phyloP scores from a whole-genome alignment of 2,797 vertebrate genomes.

The Pseudomugil tenellus region DNA sequence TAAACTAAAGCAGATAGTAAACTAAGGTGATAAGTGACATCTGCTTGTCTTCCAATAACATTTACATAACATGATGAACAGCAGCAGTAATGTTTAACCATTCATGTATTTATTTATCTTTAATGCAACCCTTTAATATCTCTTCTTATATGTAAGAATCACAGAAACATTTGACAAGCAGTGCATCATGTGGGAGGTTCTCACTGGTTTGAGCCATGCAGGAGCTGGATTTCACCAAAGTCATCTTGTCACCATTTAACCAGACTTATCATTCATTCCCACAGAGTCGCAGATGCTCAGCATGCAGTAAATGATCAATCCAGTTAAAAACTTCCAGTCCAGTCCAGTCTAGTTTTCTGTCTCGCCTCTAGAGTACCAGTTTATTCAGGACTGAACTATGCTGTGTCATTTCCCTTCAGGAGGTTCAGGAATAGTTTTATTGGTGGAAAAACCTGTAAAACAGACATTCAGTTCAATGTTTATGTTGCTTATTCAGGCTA shows the following conservation, averaged over 20 bases:
- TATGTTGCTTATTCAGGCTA: not conserved
- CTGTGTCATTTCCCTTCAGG: not conserved
- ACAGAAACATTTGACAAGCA: not conserved
- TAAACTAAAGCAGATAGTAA: not conserved
- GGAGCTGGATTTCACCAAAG: not conserved
- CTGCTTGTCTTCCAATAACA: not conserved
- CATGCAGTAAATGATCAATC: constrained; percentile 41
- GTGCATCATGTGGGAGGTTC: not conserved
- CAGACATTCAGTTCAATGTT: not conserved
- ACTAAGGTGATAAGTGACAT: not conserved
- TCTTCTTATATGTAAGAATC: not conserved
- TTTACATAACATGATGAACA: not conserved
- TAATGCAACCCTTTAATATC: no score
- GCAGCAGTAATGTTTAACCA: not conserved
- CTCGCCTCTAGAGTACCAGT: constrained; percentile 4
- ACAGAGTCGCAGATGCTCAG: not conserved
- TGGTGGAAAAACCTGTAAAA: not conserved
- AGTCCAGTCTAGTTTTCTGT: constrained; percentile 13
- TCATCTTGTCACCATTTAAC: constrained; percentile 24
- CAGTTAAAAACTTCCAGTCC: constrained; percentile 13
- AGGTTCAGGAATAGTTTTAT: not conserved
- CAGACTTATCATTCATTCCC: constrained; percentile 5
- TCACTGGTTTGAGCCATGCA: not conserved
- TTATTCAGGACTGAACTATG: constrained; percentile 19
- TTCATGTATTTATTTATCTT: no score